phyloP scores from a whole-genome alignment of 2,113 vertebrate species.

The Hystrix cristata region DNA sequence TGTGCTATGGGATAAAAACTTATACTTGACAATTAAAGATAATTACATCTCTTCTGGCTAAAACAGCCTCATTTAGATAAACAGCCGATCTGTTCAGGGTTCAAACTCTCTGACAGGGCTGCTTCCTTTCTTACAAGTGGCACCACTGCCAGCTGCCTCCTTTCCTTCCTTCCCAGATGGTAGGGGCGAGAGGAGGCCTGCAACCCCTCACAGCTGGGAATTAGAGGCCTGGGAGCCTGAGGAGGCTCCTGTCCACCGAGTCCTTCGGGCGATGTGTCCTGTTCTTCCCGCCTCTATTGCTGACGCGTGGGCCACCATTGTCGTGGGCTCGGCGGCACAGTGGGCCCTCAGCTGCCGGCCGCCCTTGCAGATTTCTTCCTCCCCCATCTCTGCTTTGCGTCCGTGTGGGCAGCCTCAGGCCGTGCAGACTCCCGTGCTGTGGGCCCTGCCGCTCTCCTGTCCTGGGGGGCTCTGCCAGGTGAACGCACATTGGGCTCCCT shows the following conservation, averaged over 20 bases:
- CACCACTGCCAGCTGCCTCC: background rate
- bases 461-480: fast-evolving
- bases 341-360: background rate
- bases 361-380: background rate
- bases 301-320: background rate
- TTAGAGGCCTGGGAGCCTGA: background rate
- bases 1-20: slow-evolving; percentile 31
- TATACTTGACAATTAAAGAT: slow-evolving; percentile 30
- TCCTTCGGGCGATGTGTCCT: background rate
- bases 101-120: background rate
- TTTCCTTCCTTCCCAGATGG: background rate
- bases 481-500: background rate
- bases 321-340: too few relatives aligned
- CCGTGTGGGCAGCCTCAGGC: background rate
- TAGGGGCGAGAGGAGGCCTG: background rate
- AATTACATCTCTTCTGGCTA: slow-evolving; percentile 24
- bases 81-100: slow-evolving; percentile 1
- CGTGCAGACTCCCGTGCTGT: too few relatives aligned
- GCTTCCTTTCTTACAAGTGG: background rate
- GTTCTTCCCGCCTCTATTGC: background rate
- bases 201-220: background rate
- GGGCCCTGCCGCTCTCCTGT: background rate
- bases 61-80: slow-evolving; percentile 2
- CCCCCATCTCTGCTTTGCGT: background rate
- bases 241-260: too few relatives aligned